Conservation (phyloP, 2,113 vertebrate genomes). For the Plectropomus leopardus region DNA sequence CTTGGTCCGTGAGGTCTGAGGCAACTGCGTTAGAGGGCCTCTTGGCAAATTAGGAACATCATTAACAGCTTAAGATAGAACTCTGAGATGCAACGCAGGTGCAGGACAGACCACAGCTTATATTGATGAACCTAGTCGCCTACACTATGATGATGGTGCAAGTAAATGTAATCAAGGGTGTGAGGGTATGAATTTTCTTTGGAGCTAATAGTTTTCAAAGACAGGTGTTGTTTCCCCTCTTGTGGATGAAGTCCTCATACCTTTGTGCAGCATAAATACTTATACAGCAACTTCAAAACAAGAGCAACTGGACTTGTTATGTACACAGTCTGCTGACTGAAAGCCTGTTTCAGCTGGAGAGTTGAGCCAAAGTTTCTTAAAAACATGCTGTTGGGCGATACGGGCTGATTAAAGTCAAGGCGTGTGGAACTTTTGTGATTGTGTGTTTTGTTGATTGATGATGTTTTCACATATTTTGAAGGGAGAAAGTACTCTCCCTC, state of each 20-base stretch:
- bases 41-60: constrained; percentile 69
- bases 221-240: not conserved
- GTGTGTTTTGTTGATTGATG: constrained; percentile 47
- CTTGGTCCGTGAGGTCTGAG: constrained; percentile 53
- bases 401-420: constrained; percentile 35
- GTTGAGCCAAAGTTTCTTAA: constrained; percentile 8
- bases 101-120: constrained; percentile 34
- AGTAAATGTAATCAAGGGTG: not conserved
- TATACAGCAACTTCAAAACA: not conserved
- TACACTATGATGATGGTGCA: not conserved
- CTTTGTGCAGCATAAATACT: not conserved
- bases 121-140: constrained; percentile 35
- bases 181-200: not conserved
- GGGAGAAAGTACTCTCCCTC: constrained; percentile 31
- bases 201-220: not conserved
- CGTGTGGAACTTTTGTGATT: constrained; percentile 25
- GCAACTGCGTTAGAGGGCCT: constrained; percentile 54
- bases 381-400: constrained; percentile 4
- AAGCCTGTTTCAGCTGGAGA: constrained; percentile 9
- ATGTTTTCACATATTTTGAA: constrained; percentile 46
- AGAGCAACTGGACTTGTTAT: not conserved
- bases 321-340: constrained; percentile 3
- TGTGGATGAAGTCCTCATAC: not conserved
- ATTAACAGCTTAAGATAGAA: constrained; percentile 59
- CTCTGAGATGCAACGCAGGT: constrained; percentile 37